Base-by-base conservation (phyloP, 2,888 invertebrate species). In the Polydrusus tereticollis region DNA sequence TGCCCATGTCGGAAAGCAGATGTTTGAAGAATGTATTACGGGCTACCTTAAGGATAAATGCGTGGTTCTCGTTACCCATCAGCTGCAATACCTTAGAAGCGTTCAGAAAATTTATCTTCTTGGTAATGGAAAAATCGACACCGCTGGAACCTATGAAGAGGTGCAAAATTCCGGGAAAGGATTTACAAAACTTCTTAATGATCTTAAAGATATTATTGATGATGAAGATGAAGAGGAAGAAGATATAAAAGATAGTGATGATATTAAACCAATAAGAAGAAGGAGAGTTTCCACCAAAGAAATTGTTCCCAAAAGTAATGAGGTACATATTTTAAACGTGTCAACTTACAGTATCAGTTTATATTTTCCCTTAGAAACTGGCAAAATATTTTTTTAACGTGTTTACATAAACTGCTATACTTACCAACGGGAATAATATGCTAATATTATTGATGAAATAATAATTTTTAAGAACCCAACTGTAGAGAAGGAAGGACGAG, bases 1-100 rank as follows among this genome's bases (percentile, higher is more conserved):
- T 86, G 90, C 95, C 0, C 93, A 94, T 82, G 96, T 96, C 1
- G 94, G 95, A 0, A 90, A 93, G 0, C 93, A 94, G 84, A 87
- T 97, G 77, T 96, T 96, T 85, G 94, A 95, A 81, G 89, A 92
- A 79, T 94, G 93, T 80, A 88, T 94, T 58, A 87, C 78, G 7
- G 79, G 88, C 4, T 90, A 90, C 78, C 85, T 95, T 75, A 86
- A 88, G 12, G 87, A 90, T 75, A 90, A 92, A 80, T 91, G 93
- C 1, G 85, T 91, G 14, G 88, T 95, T 50, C 87, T 94, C 21
- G 92, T 93, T 75, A 95, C 94, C 0, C 91, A 92, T 80, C 91
- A 91, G 82, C 84, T 91, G 76, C 91, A 91, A 81, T 91, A 91
- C 80, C 85, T 91, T 1, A 87, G 88, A 69, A 88, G 88, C 52